Base-by-base conservation (phyloP, 1,140 invertebrate species). In the Lanistes nyassanus region DNA sequence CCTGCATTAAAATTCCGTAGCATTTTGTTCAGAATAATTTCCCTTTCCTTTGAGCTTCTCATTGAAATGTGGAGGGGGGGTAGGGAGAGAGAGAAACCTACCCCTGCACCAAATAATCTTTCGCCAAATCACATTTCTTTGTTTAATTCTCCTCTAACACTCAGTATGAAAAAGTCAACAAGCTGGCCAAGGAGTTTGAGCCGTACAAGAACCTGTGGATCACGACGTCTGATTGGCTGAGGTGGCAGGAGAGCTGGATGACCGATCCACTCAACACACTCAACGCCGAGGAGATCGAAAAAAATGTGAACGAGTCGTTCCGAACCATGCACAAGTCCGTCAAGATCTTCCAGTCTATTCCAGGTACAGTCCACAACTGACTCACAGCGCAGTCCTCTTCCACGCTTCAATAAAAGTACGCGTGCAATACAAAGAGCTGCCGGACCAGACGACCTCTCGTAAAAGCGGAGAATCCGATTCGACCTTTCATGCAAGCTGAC, bases 131-230 rank as follows among this genome's bases (percentile, higher is more conserved):
- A 66, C 3, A 53, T 53, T 2, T 69, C 58, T 65, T 79, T 65
- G 77, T 83, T 78, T 75, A 79, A 79, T 67, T 83, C n/a, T n/a
- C n/a, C n/a, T n/a, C n/a, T n/a, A n/a, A n/a, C 19, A 47, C 84
- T 69, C 81, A 90, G 89, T 95, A 93, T 82, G 91, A 93, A 3
- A 91, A 92, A 77, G 86, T 95, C 3, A 90, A 89, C 31, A 91
- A 91, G 76, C 87, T 96, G n/a, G 91, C 93, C 16, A 93, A 93
- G 80, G 93, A 95, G 79, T 95, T 95, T 82, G 93, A 95, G 81
- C 94, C 94, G 0, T 95, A 94, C 83, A 92, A 93, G 76, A 94
- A 92, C 76, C 86, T 96, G 4, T 96, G 94, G 94, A 89, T 93
- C 19, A 94, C 93, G 1, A 92, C 92, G 19, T 93, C 87, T 92